Conservation (phyloP, 2,888 invertebrate genomes). For the Nephrotoma guestfalica region DNA sequence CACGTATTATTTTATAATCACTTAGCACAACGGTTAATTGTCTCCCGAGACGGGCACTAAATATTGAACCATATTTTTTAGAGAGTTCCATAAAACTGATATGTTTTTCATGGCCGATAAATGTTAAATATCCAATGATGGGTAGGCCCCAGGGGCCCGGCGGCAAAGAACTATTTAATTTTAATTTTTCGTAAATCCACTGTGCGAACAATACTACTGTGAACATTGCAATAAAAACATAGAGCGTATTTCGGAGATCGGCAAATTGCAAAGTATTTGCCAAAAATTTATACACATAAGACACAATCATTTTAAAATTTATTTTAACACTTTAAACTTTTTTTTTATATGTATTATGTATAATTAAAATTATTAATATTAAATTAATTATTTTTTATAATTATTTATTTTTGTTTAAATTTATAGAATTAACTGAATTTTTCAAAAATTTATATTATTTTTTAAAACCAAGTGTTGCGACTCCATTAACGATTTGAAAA, state of each 20-base stretch:
- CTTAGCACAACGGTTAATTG: conserved; percentile 74
- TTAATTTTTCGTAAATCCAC: conserved; percentile 25
- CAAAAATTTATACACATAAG: conserved; percentile 26
- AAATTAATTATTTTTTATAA: background rate
- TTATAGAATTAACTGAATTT: background rate
- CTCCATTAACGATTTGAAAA: conserved; percentile 12
- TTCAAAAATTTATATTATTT: background rate
- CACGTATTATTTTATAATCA: conserved; percentile 73
- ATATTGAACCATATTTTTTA: conserved; percentile 63
- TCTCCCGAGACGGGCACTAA: conserved; percentile 66
- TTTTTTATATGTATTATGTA: background rate
- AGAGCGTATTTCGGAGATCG: conserved; percentile 25
- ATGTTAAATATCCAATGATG: conserved; percentile 68
- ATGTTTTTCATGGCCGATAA: conserved; percentile 60
- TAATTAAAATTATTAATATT: background rate
- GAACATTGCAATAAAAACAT: conserved; percentile 25
- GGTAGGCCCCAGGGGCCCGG: conserved; percentile 85
- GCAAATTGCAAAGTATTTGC: conserved; percentile 24
- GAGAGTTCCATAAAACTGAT: conserved; percentile 63
- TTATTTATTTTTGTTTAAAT: background rate
- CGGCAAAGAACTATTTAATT: conserved; percentile 42
- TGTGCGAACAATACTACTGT: conserved; percentile 27
- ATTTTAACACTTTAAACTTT: background rate
- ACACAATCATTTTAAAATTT: conserved; percentile 19
- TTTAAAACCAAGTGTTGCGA: background rate